Conservation (phyloP, 2,888 invertebrate species). For the Gandaritis pyraliata region DNA sequence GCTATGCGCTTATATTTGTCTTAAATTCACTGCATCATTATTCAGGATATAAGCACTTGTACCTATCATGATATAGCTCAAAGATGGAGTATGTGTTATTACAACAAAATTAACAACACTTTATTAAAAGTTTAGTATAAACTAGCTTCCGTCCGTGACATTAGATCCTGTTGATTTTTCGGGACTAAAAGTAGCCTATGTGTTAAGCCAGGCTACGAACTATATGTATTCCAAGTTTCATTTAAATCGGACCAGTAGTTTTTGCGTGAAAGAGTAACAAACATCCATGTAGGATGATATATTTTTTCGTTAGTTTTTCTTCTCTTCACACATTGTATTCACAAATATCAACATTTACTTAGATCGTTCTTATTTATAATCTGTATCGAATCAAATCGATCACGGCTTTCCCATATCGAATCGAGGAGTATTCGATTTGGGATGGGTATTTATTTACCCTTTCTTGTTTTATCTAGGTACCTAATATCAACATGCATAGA, state of each 20-base stretch:
- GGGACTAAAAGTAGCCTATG: no score
- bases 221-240: no score
- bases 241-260: no score
- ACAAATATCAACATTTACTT: background rate
- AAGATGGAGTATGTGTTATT: no score
- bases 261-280: no score
- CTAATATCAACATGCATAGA: background rate
- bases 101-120: no score
- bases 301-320: no score
- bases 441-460: constrained; percentile 12
- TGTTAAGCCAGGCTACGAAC: no score
- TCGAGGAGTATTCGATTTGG: constrained; percentile 19
- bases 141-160: no score
- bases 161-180: no score
- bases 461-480: background rate
- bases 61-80: constrained; percentile 11
- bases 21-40: constrained; percentile 3
- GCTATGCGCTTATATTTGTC: constrained; percentile 6
- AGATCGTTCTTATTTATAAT: constrained; percentile 7
- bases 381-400: constrained; percentile 21
- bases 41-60: background rate
- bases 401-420: constrained; percentile 38
- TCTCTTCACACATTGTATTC: background rate
- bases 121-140: no score
- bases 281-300: no score